A percentile compares a stretch with the other conserved stretches of the same genome.
Conservation (phyloP, 2,113 vertebrate species). For the Periophthalmus modestus region DNA sequence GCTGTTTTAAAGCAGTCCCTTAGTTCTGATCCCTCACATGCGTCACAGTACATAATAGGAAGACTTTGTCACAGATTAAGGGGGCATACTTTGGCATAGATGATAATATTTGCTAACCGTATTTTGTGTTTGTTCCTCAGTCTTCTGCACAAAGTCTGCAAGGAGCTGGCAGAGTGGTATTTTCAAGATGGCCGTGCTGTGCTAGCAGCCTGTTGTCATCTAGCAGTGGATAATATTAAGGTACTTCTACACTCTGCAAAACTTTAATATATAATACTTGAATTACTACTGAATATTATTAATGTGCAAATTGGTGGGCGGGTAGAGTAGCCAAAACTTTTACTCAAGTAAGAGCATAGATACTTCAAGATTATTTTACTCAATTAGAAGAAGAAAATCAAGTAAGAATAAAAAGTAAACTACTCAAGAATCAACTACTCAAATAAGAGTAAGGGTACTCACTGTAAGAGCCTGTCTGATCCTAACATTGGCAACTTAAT, state of each 20-base stretch:
- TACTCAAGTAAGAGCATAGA: too few species aligned
- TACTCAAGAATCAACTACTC: too few species aligned
- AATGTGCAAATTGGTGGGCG: too few species aligned
- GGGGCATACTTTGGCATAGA: not conserved
- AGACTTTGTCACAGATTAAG: not conserved
- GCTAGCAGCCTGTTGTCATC: conserved; percentile 90
- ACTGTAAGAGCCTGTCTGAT: too few species aligned
- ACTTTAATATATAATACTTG: not conserved
- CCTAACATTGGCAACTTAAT: too few species aligned
- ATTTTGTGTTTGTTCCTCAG: conserved; percentile 63
- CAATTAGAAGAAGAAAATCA: too few species aligned
- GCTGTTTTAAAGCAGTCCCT: not conserved
- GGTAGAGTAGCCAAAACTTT: too few species aligned
- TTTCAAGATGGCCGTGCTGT: conserved; percentile 89
- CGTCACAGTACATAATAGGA: not conserved
- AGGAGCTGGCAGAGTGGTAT: conserved; percentile 92
- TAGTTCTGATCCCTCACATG: not conserved
- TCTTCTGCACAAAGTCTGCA: conserved; percentile 84
- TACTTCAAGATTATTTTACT: too few species aligned
- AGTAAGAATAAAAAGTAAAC: too few species aligned
- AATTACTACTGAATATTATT: not conserved
- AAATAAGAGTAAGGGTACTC: too few species aligned
- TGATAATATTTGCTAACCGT: not conserved
- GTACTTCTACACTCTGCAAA: conserved; percentile 65
- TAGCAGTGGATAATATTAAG: conserved; percentile 90